These are phyloP conservation scores for Caenorhabditis sp. DNA, from an alignment of 2,888 invertebrate species.

Conservation along the genomic window DNA sequence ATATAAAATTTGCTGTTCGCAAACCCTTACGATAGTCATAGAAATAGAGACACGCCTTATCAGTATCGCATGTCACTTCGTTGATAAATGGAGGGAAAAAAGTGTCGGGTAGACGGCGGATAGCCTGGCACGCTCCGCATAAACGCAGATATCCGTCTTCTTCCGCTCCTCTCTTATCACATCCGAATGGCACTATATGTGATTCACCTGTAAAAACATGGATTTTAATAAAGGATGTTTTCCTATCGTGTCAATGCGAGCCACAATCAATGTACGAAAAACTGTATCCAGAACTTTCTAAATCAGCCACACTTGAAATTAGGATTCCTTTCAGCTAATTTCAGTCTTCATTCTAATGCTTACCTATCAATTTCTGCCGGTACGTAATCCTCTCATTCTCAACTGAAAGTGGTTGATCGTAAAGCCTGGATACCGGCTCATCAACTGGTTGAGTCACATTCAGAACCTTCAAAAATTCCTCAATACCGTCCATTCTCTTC, in stretches of 20 bases:
- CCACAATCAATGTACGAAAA: no score
- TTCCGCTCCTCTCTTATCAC: constrained; percentile 77
- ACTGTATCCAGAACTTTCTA: no score
- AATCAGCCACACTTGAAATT: no score
- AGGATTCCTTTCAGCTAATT: neutral
- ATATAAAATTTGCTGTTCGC: neutral
- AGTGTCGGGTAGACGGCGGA: constrained; percentile 77
- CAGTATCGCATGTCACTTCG: constrained; percentile 79
- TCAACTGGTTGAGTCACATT: constrained; percentile 20
- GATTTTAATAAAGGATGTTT: neutral
- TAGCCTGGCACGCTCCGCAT: constrained; percentile 78
- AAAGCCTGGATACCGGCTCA: constrained; percentile 20
- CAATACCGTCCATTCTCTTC: constrained; percentile 56
- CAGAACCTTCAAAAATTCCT: constrained; percentile 47
- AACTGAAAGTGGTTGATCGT: constrained; percentile 60
- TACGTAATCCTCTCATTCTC: constrained; percentile 60
- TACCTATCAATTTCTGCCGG: constrained; percentile 68
- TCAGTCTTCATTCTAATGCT: neutral
- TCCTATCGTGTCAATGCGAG: no score
- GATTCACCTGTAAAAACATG: constrained; percentile 74
- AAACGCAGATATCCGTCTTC: constrained; percentile 79
- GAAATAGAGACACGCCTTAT: constrained; percentile 79
- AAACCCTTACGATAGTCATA: constrained; percentile 75
- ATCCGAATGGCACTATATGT: constrained; percentile 78
- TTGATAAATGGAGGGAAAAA: constrained; percentile 80